Conservation (phyloP, 2,113 vertebrate genomes). For the Rhynchomys soricoides region DNA sequence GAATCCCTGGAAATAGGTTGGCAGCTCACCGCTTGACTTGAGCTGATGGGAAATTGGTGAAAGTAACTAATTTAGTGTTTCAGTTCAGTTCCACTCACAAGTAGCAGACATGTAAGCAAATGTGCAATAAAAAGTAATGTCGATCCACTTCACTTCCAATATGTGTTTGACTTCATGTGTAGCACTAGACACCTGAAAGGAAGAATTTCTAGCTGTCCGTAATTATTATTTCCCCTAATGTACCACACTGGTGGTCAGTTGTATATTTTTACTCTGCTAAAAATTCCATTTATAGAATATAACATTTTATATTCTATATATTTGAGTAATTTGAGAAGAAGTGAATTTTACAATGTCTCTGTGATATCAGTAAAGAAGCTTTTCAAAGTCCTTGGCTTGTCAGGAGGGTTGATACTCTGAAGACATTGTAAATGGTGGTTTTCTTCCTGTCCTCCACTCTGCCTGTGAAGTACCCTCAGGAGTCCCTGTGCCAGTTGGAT, state of each 20-base stretch:
- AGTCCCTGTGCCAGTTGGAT: neutral
- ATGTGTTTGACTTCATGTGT: constrained; percentile 29
- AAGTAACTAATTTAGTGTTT: constrained; percentile 71
- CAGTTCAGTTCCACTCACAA: constrained; percentile 76
- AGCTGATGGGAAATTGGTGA: constrained; percentile 63
- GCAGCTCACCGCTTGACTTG: constrained; percentile 75
- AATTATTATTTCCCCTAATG: neutral
- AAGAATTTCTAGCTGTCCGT: neutral
- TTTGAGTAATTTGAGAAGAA: constrained; percentile 59
- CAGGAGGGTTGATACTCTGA: neutral
- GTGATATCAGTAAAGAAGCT: constrained; percentile 24
- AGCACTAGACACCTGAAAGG: neutral
- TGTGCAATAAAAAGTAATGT: constrained; percentile 83
- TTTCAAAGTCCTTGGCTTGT: neutral
- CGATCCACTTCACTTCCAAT: constrained; percentile 67
- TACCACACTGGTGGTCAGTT: neutral
- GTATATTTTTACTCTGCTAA: neutral
- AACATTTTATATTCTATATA: constrained; percentile 4
- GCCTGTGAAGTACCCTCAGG: neutral
- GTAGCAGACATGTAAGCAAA: constrained; percentile 68
- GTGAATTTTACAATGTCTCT: constrained; percentile 28
- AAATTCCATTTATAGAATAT: neutral
- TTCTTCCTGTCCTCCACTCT: neutral
- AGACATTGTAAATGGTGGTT: neutral
- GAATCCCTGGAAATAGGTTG: constrained; percentile 54